A percentile compares a stretch with the other conserved stretches of the same genome.
Evolutionary conservation across 2,888 invertebrate species (phyloP).

Genomic region (Acrobasis repandana): DNA sequence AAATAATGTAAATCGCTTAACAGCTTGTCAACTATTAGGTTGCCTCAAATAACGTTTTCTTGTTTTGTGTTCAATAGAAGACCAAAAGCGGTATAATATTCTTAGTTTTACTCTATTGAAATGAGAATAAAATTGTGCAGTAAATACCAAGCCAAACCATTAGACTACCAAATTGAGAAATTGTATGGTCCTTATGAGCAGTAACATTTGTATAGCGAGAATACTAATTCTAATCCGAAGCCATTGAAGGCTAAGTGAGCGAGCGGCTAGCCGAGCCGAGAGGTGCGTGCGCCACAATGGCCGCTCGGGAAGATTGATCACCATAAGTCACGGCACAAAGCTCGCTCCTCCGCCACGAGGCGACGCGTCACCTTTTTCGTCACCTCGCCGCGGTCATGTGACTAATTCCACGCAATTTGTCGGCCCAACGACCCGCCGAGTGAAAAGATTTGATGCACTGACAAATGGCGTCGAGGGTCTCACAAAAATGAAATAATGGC

Average conservation of each 20-base stretch:
- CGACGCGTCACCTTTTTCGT: slow-evolving; percentile 80
- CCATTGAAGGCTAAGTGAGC: slow-evolving; percentile 45
- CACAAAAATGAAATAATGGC: slow-evolving; percentile 81
- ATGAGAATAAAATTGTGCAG: slow-evolving; percentile 15
- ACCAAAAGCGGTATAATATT: slow-evolving; percentile 11
- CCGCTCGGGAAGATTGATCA: slow-evolving; percentile 67
- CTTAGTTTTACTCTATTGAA: slow-evolving; percentile 13
- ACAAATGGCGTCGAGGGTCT: slow-evolving; percentile 79
- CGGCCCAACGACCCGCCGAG: slow-evolving; percentile 70
- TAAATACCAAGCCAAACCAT: slow-evolving; percentile 20
- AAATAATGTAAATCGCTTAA: background rate
- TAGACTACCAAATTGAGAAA: slow-evolving; percentile 32
- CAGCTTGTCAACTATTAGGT: background rate
- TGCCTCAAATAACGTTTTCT: background rate
- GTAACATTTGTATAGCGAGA: slow-evolving; percentile 38
- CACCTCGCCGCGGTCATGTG: slow-evolving; percentile 78
- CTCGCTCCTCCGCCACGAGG: slow-evolving; percentile 51
- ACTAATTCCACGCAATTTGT: slow-evolving; percentile 81
- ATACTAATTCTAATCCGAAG: slow-evolving; percentile 57
- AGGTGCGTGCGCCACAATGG: slow-evolving; percentile 68
- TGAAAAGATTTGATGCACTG: slow-evolving; percentile 80
- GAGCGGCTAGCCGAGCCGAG: slow-evolving; percentile 42
- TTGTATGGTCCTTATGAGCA: slow-evolving; percentile 26
- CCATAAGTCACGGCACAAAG: slow-evolving; percentile 61
- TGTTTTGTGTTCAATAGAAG: slow-evolving; percentile 1